These are phyloP conservation scores for Alaudala cheleensis DNA, from an alignment of 2,113 vertebrate species.

Conservation along the genomic window DNA sequence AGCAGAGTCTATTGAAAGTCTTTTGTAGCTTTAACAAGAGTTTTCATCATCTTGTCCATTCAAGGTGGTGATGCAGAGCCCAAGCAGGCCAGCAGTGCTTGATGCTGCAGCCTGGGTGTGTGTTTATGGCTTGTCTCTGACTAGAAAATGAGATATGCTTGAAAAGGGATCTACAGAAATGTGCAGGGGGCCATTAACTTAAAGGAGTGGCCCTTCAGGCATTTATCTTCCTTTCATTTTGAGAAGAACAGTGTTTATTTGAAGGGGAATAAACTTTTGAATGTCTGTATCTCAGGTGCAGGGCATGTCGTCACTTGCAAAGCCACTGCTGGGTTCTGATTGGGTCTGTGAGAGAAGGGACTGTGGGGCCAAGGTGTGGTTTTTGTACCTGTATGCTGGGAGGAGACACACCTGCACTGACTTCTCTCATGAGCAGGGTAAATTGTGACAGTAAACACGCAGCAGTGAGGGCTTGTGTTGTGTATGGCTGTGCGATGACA, in stretches of 20 bases:
- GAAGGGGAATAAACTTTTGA: neutral
- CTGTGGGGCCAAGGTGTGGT: neutral
- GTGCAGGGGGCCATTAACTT: neutral
- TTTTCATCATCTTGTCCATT: neutral
- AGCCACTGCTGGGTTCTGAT: neutral
- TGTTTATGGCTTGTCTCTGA: neutral
- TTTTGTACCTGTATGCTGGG: neutral
- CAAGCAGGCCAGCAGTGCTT: neutral
- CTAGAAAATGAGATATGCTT: constrained; percentile 22
- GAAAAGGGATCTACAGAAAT: neutral
- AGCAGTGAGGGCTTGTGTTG: neutral
- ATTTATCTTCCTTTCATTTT: neutral
- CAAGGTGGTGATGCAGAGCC: neutral
- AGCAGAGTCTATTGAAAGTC: neutral
- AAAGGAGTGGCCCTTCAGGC: neutral
- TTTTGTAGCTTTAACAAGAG: neutral
- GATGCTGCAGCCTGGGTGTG: neutral
- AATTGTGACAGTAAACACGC: neutral
- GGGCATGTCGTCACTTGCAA: neutral
- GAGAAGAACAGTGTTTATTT: neutral
- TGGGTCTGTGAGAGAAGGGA: neutral
- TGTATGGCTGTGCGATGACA: neutral
- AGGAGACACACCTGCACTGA: neutral
- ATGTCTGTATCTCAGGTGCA: neutral
- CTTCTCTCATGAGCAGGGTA: accelerated